Evolutionary conservation across 2,797 vertebrate genomes (phyloP), one percentile per base, ranked within the genome.

Genomic region (Pogoniulus pusillus): DNA sequence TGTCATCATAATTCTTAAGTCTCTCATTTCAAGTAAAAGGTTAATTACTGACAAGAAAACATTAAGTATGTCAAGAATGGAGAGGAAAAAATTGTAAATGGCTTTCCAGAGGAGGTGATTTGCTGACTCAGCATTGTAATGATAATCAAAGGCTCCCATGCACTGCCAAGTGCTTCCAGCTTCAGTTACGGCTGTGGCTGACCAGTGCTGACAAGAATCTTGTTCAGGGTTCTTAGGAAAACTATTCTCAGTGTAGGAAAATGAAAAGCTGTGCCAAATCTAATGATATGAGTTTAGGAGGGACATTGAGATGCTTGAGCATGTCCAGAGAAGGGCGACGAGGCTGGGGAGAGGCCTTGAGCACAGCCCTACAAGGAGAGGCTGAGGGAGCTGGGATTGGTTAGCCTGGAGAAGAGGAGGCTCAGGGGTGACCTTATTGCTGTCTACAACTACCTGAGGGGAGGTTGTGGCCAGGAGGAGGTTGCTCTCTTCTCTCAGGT

Each of bases 41-140:
- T 94, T 93, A 85, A 85, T 91, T 94, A 89, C 87, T 82, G 81
- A 89, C 93, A 92, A 89, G 71, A 85, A 94, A 89, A 43, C 85
- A 80, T 93, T 81, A 90, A 76, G 39, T 86, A 30, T 84, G 79
- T 94, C 51, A 6, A 70, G 86, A 94, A 70, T 15, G 45, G 53
- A 84, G 65, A 69, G 83, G 7, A 43, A 89, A 77, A 83, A 87
- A 87, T 94, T 88, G 79, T 80, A 80, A 94, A 91, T 73, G n/a
- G 53, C 82, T 20, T 91, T 79, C 32, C 47, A 70, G 34, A 79
- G 78, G 63, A 80, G 83, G 60, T 89, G 79, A 34, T 27, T 77
- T 93, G 68, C 75, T 94, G 92, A 91, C 87, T 68, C 29, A 60
- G 90, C 57, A 8, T 41, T 76, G 73, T 57, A 60, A 73, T 75